Evolutionary conservation across 1,140 invertebrate genomes (phyloP).

Genomic region (Zaprionus ghesquierei): DNA sequence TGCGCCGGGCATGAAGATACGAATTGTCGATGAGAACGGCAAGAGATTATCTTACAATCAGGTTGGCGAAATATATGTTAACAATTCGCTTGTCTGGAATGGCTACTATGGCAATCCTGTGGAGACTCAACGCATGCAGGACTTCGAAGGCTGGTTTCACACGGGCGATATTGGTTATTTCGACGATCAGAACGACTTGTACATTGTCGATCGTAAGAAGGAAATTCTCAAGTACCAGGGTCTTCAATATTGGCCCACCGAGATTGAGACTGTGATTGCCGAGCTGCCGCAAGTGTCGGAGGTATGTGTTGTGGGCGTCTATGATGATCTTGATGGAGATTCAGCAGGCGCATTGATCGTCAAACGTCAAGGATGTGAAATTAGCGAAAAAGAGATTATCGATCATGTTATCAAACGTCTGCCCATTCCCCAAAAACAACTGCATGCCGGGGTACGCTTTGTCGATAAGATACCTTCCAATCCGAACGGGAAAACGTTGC

Average conservation of each 20-base stretch:
- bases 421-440: slow-evolving; percentile 82
- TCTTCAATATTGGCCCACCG: slow-evolving; percentile 72
- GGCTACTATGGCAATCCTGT: slow-evolving; percentile 83
- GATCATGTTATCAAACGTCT: slow-evolving; percentile 58
- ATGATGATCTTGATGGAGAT: slow-evolving; percentile 49
- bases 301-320: slow-evolving; percentile 65
- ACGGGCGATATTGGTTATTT: slow-evolving; percentile 89
- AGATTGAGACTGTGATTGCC: slow-evolving; percentile 54
- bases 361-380: background rate
- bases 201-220: slow-evolving; percentile 88
- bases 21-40: slow-evolving; percentile 63
- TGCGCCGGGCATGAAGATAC: slow-evolving; percentile 32
- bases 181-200: slow-evolving; percentile 87
- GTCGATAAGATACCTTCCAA: slow-evolving; percentile 86
- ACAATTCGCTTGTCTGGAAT: slow-evolving; percentile 50
- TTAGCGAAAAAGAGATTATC: slow-evolving; percentile 52
- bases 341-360: slow-evolving; percentile 55
- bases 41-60: slow-evolving; percentile 53
- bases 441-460: slow-evolving; percentile 85
- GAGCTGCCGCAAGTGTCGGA: slow-evolving; percentile 45
- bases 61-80: slow-evolving; percentile 72
- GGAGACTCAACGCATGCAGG: slow-evolving; percentile 84
- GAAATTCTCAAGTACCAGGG: slow-evolving; percentile 89
- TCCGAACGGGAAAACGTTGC: slow-evolving; percentile 86
- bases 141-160: slow-evolving; percentile 87